phyloP scores from a whole-genome alignment of 2,797 vertebrate genomes.

The Perodicticus potto region DNA sequence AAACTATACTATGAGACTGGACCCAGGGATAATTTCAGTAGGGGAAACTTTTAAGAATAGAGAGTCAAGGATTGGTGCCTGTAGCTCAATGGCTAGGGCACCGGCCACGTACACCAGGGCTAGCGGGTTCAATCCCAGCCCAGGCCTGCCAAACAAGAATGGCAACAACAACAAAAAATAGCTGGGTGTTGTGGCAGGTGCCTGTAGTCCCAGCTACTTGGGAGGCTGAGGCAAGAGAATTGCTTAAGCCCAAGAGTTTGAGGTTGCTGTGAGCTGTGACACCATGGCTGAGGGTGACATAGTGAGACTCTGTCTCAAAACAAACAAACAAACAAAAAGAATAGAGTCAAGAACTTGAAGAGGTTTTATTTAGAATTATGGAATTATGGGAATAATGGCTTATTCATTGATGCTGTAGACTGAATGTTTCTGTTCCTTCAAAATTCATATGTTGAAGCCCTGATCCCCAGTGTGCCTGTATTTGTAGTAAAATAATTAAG shows the following conservation, averaged over 20 bases:
- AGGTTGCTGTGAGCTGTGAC: too few relatives aligned
- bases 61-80: neutral
- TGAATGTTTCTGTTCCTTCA: neutral
- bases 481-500: constrained; percentile 19
- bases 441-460: neutral
- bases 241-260: too few relatives aligned
- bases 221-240: too few relatives aligned
- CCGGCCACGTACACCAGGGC: too few relatives aligned
- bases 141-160: too few relatives aligned
- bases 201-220: too few relatives aligned
- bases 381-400: neutral
- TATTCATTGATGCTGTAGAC: neutral
- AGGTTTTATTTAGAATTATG: constrained; percentile 10
- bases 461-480: neutral
- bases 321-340: neutral
- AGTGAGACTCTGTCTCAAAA: too few relatives aligned
- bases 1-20: constrained; percentile 8
- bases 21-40: neutral
- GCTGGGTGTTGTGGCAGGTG: too few relatives aligned
- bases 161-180: too few relatives aligned
- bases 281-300: too few relatives aligned
- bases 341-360: neutral
- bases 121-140: too few relatives aligned
- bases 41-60: neutral
- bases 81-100: too few relatives aligned